phyloP scores from a whole-genome alignment of 2,113 vertebrate genomes.

The Orientallactaga bullata region DNA sequence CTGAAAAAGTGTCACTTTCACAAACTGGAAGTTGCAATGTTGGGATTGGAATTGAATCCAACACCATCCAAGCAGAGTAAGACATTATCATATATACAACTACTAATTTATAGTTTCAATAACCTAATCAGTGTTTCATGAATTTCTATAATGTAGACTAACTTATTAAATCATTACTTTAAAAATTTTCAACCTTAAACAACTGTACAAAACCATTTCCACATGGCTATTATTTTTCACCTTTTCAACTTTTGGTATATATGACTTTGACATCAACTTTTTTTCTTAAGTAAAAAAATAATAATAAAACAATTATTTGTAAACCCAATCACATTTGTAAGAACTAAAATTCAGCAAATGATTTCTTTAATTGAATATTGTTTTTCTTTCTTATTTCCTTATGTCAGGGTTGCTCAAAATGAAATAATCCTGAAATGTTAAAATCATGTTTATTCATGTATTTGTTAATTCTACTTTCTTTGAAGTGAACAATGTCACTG shows the following conservation, averaged over 20 bases:
- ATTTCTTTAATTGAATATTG: constrained; percentile 18
- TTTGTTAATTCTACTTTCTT: background rate
- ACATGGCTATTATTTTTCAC: background rate
- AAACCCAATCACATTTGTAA: background rate
- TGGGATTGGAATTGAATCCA: constrained; percentile 49
- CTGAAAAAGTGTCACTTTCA: background rate
- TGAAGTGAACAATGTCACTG: background rate
- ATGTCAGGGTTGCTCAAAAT: background rate
- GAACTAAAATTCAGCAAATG: constrained; percentile 1
- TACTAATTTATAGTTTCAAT: background rate
- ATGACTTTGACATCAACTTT: background rate
- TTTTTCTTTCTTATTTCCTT: background rate
- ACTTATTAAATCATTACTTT: background rate
- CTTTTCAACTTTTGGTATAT: background rate
- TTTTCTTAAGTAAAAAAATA: constrained; percentile 8
- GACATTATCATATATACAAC: background rate
- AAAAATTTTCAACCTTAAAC: background rate
- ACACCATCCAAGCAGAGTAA: background rate
- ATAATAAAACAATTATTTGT: constrained; percentile 21
- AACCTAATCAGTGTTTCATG: background rate
- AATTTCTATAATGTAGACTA: background rate
- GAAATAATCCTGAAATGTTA: constrained; percentile 10
- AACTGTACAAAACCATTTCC: constrained; percentile 39
- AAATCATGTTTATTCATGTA: background rate
- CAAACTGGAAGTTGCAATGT: background rate